phyloP scores from a whole-genome alignment of 2,888 invertebrate species.

The Eilema griseolum region DNA sequence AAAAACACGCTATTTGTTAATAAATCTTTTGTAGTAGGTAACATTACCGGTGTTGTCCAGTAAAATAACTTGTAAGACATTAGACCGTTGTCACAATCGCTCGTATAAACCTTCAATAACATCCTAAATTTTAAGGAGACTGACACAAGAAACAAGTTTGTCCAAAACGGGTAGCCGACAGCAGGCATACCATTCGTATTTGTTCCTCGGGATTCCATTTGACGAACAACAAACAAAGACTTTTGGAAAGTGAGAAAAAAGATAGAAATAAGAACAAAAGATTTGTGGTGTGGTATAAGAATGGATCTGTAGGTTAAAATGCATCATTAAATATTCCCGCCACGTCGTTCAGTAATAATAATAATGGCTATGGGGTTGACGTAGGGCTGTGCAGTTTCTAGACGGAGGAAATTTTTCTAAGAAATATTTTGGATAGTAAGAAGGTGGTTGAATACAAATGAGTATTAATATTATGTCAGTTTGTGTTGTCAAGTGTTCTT shows the following conservation, averaged over 20 bases:
- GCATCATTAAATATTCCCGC: slow-evolving; percentile 76
- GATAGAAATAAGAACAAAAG: slow-evolving; percentile 77
- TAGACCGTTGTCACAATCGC: slow-evolving; percentile 4
- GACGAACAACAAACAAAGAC: slow-evolving; percentile 83
- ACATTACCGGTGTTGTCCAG: not conserved
- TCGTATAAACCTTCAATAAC: slow-evolving; percentile 7
- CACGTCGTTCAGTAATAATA: slow-evolving; percentile 68
- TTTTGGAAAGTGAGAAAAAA: slow-evolving; percentile 64
- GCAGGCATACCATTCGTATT: slow-evolving; percentile 71
- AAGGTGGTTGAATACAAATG: not conserved
- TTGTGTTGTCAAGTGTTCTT: not conserved
- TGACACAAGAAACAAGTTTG: slow-evolving; percentile 48
- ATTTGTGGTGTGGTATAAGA: slow-evolving; percentile 37
- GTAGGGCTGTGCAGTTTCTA: slow-evolving; percentile 41
- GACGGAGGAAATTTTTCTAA: not conserved
- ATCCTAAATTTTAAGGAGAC: slow-evolving; percentile 20
- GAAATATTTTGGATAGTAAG: not conserved
- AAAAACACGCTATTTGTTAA: too few species aligned
- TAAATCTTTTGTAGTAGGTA: too few species aligned
- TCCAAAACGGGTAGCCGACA: slow-evolving; percentile 58
- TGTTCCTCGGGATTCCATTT: slow-evolving; percentile 79
- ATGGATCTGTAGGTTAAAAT: slow-evolving; percentile 60
- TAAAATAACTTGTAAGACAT: not conserved
- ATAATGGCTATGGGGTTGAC: slow-evolving; percentile 65
- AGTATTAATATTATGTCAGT: not conserved